Percentiles rank a stretch among this genome's conserved stretches.
phyloP scores from a whole-genome alignment of 2,113 vertebrate species.

The Passer domesticus region DNA sequence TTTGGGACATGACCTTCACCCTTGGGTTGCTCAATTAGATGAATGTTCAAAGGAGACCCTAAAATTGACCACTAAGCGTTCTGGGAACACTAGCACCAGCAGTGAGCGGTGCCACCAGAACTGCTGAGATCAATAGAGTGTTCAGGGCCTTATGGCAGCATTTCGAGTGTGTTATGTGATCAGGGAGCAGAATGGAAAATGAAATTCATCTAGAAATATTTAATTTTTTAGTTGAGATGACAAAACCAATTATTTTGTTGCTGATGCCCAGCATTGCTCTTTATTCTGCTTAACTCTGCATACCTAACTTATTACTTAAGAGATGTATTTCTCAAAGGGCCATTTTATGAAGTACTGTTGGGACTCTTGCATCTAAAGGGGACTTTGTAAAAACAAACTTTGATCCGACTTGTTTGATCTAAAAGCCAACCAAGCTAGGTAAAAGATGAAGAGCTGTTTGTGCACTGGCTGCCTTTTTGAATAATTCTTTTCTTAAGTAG shows the following conservation, averaged over 20 bases:
- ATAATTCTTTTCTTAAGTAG: neutral
- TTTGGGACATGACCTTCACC: neutral
- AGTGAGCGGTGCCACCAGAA: neutral
- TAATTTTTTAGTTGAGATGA: neutral
- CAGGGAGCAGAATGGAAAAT: neutral
- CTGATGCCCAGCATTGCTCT: neutral
- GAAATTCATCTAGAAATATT: neutral
- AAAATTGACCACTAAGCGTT: neutral
- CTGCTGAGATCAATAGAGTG: neutral
- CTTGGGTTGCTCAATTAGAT: neutral
- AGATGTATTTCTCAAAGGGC: neutral
- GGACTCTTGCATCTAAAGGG: neutral
- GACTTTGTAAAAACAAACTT: slow-evolving; percentile 31
- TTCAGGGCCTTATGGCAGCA: neutral
- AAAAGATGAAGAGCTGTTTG: slow-evolving; percentile 19
- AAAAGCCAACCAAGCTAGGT: neutral
- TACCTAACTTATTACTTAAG: neutral
- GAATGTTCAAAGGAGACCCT: neutral
- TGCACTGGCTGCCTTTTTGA: neutral
- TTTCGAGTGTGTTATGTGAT: neutral
- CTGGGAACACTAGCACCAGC: neutral
- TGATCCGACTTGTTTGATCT: slow-evolving; percentile 29
- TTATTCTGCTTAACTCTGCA: neutral
- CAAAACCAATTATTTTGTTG: neutral
- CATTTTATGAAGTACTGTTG: slow-evolving; percentile 7